Conservation (phyloP, 2,888 invertebrate genomes). For the Clunio marinus region DNA sequence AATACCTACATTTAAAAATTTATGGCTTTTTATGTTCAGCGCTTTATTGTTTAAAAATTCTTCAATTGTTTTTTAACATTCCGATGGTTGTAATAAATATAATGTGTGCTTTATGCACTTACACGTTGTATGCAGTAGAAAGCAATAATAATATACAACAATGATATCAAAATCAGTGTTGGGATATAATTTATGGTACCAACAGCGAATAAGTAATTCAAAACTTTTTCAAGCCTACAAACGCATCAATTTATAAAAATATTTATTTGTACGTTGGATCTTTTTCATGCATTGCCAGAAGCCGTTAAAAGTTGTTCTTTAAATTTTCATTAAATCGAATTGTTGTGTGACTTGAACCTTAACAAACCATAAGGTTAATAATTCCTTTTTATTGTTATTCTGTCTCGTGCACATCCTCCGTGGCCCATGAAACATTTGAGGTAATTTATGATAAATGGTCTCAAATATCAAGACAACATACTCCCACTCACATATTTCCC, state of each 20-base stretch:
- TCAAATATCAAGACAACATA: not conserved
- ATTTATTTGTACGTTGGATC: too few relatives aligned
- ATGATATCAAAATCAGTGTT: conserved; percentile 3
- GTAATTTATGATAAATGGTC: not conserved
- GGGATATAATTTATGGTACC: not conserved
- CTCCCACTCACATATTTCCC: not conserved
- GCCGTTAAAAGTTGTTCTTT: not conserved
- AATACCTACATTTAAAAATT: not conserved
- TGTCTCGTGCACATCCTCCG: not conserved
- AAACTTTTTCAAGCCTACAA: too few relatives aligned
- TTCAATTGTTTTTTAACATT: conserved; percentile 13
- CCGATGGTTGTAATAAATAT: not conserved
- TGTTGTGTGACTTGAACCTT: not conserved
- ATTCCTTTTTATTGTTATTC: too few relatives aligned
- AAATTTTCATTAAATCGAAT: not conserved
- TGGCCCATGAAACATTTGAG: not conserved
- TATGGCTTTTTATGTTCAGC: not conserved
- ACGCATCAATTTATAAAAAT: too few relatives aligned
- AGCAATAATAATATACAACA: not conserved
- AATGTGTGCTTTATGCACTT: not conserved
- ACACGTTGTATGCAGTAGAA: not conserved
- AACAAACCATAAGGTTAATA: not conserved
- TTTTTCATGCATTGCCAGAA: too few relatives aligned
- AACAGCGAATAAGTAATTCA: too few relatives aligned
- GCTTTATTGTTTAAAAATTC: conserved; percentile 1